phyloP scores from a whole-genome alignment of 1,140 invertebrate species.

The Galendromus occidentalis region DNA sequence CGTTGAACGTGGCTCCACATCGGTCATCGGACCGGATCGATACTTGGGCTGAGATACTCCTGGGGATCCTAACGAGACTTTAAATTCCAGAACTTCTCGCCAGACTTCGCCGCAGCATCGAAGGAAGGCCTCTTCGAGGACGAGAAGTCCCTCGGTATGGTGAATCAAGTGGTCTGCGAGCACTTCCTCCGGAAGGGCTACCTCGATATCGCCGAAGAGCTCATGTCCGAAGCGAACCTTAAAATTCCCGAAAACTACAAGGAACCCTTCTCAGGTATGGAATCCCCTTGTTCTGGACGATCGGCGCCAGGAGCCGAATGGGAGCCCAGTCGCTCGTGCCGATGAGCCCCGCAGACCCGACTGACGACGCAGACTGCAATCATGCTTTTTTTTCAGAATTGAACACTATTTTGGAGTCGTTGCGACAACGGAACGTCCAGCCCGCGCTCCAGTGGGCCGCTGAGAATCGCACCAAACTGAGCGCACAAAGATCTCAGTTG shows the following conservation, averaged over 20 bases:
- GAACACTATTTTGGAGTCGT: constrained; percentile 57
- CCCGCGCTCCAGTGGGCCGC: constrained; percentile 51
- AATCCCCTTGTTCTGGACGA: constrained; percentile 3
- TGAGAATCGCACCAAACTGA: constrained; percentile 26
- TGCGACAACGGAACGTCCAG: constrained; percentile 51
- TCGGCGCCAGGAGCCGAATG: too few relatives aligned
- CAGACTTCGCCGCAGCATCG: constrained; percentile 69
- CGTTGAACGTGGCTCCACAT: too few relatives aligned
- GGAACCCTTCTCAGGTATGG: constrained; percentile 14
- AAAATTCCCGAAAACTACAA: constrained; percentile 19
- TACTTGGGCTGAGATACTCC: too few relatives aligned
- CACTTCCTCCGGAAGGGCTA: constrained; percentile 86
- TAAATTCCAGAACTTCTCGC: constrained; percentile 51
- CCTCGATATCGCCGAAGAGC: constrained; percentile 62
- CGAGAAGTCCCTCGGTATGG: constrained; percentile 49
- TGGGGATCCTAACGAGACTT: too few relatives aligned
- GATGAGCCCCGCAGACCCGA: background rate
- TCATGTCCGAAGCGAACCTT: constrained; percentile 39
- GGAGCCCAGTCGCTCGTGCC: too few relatives aligned
- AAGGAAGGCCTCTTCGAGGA: constrained; percentile 64
- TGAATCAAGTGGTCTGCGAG: constrained; percentile 89
- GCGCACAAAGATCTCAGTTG: constrained; percentile 30
- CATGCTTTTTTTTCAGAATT: constrained; percentile 46
- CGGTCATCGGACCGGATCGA: too few relatives aligned
- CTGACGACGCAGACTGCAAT: background rate